These are phyloP conservation scores for Fragum fragum DNA, from an alignment of 2,888 invertebrate genomes.

Conservation along the genomic window DNA sequence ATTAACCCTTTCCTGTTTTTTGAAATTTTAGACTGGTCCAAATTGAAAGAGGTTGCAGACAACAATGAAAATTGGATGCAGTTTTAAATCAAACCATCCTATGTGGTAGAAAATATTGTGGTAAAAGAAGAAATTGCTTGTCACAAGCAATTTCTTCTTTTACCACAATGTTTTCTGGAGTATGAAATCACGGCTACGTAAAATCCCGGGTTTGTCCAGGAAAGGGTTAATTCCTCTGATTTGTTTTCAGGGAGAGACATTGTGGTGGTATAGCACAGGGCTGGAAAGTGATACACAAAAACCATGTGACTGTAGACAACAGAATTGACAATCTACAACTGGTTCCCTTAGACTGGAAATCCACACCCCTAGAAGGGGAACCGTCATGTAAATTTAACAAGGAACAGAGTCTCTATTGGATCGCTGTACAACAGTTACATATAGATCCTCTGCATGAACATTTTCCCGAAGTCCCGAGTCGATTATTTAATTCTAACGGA, in stretches of 20 bases:
- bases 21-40: no score
- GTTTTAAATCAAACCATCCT: no score
- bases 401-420: constrained; percentile 88
- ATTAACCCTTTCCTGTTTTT: no score
- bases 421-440: constrained; percentile 88
- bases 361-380: constrained; percentile 37
- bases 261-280: constrained; percentile 88
- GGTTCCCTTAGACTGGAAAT: constrained; percentile 70
- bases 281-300: constrained; percentile 87
- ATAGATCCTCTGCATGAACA: constrained; percentile 86
- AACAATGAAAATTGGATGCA: no score
- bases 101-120: no score
- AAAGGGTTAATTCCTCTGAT: no score
- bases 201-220: no score
- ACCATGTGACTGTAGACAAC: constrained; percentile 88
- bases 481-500: constrained; percentile 86
- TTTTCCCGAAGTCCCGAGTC: constrained; percentile 84
- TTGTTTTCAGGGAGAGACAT: constrained; percentile 87
- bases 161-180: no score
- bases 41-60: no score
- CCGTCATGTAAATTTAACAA: constrained; percentile 82
- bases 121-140: no score
- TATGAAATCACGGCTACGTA: no score
- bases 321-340: constrained; percentile 88
- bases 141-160: no score